Percentiles rank a stretch among this genome's conserved stretches.
Evolutionary conservation across 35 echinoderm and acorn worm species (phyloP).

Genomic region (Heliocidaris tuberculata): DNA sequence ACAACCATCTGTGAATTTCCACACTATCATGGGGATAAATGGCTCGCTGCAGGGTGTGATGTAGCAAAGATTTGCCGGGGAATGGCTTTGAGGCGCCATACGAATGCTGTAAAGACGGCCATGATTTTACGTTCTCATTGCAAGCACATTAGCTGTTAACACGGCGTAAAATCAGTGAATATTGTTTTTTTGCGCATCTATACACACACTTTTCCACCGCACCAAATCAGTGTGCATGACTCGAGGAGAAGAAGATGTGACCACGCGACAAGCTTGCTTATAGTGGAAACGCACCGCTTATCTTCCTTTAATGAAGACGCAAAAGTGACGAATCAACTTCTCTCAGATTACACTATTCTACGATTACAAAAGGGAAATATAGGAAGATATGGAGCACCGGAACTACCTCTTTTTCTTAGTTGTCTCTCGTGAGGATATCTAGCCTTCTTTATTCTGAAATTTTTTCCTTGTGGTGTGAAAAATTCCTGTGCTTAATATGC

Average conservation of each 20-base stretch:
- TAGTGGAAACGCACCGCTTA: background rate
- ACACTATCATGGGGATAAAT: background rate
- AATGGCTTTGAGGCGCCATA: constrained; percentile 8
- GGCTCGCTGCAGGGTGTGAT: background rate
- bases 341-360: background rate
- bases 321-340: background rate
- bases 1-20: background rate
- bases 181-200: background rate
- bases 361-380: background rate
- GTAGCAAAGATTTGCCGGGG: background rate
- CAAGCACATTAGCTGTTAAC: background rate
- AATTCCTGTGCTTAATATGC: background rate
- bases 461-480: background rate
- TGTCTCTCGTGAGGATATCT: background rate
- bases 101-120: background rate
- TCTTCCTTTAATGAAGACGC: background rate
- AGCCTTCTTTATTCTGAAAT: background rate
- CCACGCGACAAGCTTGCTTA: background rate
- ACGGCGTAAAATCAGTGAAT: background rate
- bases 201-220: background rate
- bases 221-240: background rate
- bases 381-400: background rate
- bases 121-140: background rate
- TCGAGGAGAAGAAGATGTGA: background rate
- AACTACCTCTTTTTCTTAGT: background rate